Base-by-base conservation (phyloP, 2,113 vertebrate species). In the Sinosuthora webbiana region DNA sequence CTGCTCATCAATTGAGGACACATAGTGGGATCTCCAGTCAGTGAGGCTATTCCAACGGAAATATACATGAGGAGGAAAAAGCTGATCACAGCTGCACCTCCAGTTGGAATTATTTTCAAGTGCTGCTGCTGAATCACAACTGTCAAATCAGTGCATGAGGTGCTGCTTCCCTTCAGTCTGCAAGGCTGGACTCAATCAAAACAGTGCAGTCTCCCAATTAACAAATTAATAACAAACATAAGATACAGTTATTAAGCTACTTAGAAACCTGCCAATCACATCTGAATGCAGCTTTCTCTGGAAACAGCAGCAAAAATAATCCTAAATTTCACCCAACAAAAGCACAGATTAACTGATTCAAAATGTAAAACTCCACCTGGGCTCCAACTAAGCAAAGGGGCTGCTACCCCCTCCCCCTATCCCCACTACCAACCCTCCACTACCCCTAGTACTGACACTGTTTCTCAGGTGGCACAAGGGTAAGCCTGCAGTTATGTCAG, bases 401-500 rank as follows among this genome's bases (percentile, higher is more conserved):
- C 28, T 0, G 0, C 53, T 33, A 16, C 21, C 3, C 4, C 47
- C 47, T 49, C 6, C 18, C 39, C 50, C 42, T n/a, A 9, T 53
- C 25, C 28, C 63, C 60, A 17, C 39, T 13, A 33, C 62, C 59
- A 35, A 13, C n/a, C 21, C 21, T 84, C 50, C 1, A 11, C 50
- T 25, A 31, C 1, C 37, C 41, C 47, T 3, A 18, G 8, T 1
- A 41, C n/a, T 30, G 62, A 60, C 52, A 50, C 4, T 0, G 1
- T 19, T 13, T 50, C 45, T n/a, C 22, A 25, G 18, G 9, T 10
- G 45, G 64, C 23, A 50, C 47, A 50, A 27, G 4, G 2, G 22
- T n/a, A 33, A 70, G 25, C 20, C 33, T 17, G 45, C 24, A 53
- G 53, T 55, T 10, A 62, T 19, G 17, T 31, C 1, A 2, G 59